phyloP scores from a whole-genome alignment of 2,113 vertebrate species.

The Albula glossodonta region DNA sequence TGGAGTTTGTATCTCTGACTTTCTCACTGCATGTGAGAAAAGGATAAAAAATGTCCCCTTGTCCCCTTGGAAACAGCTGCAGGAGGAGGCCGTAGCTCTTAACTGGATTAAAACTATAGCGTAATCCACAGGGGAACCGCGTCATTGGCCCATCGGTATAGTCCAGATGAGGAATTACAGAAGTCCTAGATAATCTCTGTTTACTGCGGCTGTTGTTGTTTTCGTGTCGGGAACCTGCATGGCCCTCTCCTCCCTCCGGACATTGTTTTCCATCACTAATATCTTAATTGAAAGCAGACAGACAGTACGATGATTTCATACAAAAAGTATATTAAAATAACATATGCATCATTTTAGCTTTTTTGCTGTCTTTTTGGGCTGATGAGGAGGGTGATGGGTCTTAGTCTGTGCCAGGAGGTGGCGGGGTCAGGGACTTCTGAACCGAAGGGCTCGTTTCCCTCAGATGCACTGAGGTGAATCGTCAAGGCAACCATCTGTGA shows the following conservation, averaged over 20 bases:
- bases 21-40: neutral
- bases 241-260: neutral
- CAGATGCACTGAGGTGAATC: neutral
- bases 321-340: constrained; percentile 9
- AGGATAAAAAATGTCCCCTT: neutral
- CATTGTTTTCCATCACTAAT: neutral
- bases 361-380: constrained; percentile 40
- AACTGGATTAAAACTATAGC: constrained; percentile 73
- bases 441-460: too few relatives aligned
- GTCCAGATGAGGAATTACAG: constrained; percentile 68
- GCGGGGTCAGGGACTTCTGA: too few relatives aligned
- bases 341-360: too few relatives aligned
- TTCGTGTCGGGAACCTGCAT: constrained; percentile 6
- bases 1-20: too few relatives aligned
- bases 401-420: neutral
- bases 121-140: constrained; percentile 63
- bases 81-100: constrained; percentile 67
- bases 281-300: neutral
- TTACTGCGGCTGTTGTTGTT: constrained; percentile 41
- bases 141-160: constrained; percentile 63
- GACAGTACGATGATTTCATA: too few relatives aligned
- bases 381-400: constrained; percentile 17
- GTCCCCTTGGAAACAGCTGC: constrained; percentile 64
- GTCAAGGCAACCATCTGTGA: too few relatives aligned
- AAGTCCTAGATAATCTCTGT: constrained; percentile 61